Conservation (phyloP, 30 jellyfish, hydroid and myxozoan genomes). For the Rhopilema esculentum region DNA sequence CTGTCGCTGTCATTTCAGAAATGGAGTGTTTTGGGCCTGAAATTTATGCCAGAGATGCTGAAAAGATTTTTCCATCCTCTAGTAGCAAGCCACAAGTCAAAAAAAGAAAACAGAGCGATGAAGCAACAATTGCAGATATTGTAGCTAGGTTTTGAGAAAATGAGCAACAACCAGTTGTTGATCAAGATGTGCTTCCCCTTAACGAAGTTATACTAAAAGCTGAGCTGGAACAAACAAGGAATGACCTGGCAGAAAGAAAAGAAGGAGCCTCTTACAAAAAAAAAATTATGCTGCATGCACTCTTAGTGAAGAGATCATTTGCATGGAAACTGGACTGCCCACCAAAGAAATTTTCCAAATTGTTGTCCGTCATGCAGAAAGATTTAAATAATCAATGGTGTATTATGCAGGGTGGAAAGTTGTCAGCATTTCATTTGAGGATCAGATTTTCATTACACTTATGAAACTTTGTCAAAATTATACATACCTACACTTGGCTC, state of each 20-base stretch:
- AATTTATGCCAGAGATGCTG: not conserved
- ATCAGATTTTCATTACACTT: constrained; percentile 8
- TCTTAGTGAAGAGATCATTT: not conserved
- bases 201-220: not conserved
- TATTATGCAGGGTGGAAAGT: constrained; percentile 34
- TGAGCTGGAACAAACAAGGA: too few species aligned
- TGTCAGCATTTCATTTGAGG: not conserved
- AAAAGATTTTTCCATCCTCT: constrained; percentile 25
- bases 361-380: not conserved
- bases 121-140: too few species aligned
- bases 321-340: too few species aligned
- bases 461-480: constrained; percentile 41
- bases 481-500: constrained; percentile 31
- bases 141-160: too few species aligned
- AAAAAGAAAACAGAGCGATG: not conserved
- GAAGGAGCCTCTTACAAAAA: not conserved
- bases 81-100: not conserved
- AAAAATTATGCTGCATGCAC: not conserved
- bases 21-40: constrained; percentile 30
- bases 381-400: not conserved
- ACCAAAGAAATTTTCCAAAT: constrained; percentile 13
- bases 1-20: too few species aligned
- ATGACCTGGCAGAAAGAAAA: not conserved
- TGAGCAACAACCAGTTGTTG: not conserved
- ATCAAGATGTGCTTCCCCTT: not conserved